Percentiles rank a stretch among this genome's conserved stretches.
Conservation (phyloP, 2,797 vertebrate species). For the Macropus fuliginosus region DNA sequence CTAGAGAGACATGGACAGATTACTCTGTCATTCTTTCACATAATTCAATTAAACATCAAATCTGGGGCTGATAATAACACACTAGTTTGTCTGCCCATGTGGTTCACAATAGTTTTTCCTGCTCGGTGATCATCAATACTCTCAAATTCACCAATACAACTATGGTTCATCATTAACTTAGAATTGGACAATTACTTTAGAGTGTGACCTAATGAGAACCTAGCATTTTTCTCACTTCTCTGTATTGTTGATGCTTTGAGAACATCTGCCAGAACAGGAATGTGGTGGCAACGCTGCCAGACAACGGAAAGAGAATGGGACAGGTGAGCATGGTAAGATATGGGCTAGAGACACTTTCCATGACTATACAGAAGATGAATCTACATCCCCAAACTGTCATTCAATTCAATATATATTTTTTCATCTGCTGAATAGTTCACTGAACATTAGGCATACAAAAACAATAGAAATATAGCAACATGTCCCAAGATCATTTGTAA, state of each 20-base stretch:
- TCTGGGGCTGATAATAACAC: slow-evolving; percentile 77
- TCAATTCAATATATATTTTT: background rate
- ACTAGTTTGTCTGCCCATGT: background rate
- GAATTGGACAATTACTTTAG: background rate
- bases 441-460: background rate
- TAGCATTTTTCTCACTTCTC: background rate
- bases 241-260: background rate
- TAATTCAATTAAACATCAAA: background rate
- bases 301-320: background rate
- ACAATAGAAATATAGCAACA: background rate
- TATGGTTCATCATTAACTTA: background rate
- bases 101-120: slow-evolving; percentile 94
- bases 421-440: background rate
- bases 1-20: background rate
- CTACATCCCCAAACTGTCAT: background rate
- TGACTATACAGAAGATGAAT: background rate
- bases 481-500: background rate
- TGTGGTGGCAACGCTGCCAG: background rate
- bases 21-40: background rate
- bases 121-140: slow-evolving; percentile 96
- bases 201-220: background rate
- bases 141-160: slow-evolving; percentile 97
- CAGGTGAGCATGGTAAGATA: background rate
- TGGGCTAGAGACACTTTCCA: background rate
- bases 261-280: background rate